Base-by-base conservation (phyloP, 2,113 vertebrate genomes). In the Muscicapa adusta region DNA sequence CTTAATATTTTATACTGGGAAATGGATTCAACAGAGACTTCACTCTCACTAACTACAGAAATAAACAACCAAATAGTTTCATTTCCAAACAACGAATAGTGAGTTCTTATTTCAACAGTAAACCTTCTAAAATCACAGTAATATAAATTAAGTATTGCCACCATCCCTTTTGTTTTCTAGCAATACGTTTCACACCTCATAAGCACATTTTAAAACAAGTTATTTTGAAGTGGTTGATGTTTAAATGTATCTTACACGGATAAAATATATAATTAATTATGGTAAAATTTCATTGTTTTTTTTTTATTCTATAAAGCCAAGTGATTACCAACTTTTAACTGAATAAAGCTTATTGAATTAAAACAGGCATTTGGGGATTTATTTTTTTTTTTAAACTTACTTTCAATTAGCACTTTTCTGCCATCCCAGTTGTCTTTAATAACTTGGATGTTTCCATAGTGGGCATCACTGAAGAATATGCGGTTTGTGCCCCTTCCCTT, bases 401-500 rank as follows among this genome's bases (percentile, higher is more conserved):
- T 99, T 97, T 99, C 99, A 68, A 99, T 97, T 9, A 99, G 97
- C 47, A 99, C 74, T 96, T 97, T 94, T 97, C 98, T 98, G 90
- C 97, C 98, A 18, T 98, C 97, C 99, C 99, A 99, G 97, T 99
- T 99, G 76, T 99, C 99, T 43, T 99, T 99, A 85, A 99, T 99
- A 84, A 99, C 98, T 91, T 99, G 99, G 92, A 99, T 99, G 95
- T 99, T 99, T 94, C 99, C 99, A 93, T 98, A 99, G 86, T 99
- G 99, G 36, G 99, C 98, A 17, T 99, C 99, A 12, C 99, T 99
- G 96, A 99, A 99, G 97, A 99, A 99, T 22, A 99, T 99, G n/a
- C 99, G 98, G 70, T 99, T 99, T 28, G 97, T 98, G 18, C 98
- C 98, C 70, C 93, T 96, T 58, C 97, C 97, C 95, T 96, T 98